Evolutionary conservation across 37 sponge, comb jelly and placozoan genomes (phyloP), one percentile per base, ranked within the genome.

Genomic region (Halisarca cf. caerulea): DNA sequence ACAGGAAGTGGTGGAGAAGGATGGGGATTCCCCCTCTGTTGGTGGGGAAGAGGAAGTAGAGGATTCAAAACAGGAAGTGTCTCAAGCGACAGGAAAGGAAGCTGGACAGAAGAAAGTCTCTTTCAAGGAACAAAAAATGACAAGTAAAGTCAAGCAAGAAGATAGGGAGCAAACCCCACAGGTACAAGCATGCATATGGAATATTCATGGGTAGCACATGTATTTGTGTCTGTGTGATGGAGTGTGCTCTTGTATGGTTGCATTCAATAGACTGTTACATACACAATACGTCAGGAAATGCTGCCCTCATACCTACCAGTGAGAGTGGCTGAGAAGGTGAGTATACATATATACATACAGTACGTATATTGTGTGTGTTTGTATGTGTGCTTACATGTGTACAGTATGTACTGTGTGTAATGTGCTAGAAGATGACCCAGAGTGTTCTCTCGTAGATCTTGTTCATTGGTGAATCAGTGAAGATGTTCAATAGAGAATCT

Each of bases 301-400:
- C 37, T 81, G 25, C 94, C 94, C 0, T 82, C 86, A n/a, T 93
- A 93, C 61, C n/a, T 93, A 6, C 90, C 94, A 9, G 25, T 85
- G 11, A 84, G 88, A 40, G 80, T 90, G 20, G 64, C 90, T 23
- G 90, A 93, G 54, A 93, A 93, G 85, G 94, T 90, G 39, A n/a
- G 44, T 27, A 15, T 62, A 30, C 15, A 15, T 23, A 62, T 23
- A 62, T 30, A 23, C 57, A 55, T 55, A 17, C 57, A 55, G 57
- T 55, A 55, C 57, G 17, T 55, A 55, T 55, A 55, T 5, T 32
- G 35, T 8, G 4, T 73, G 8, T 8, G 3, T 42, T n/a, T n/a
- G n/a, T n/a, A n/a, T 47, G 11, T 47, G 51, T 47, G 11, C 51
- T 6, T 47, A 47, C 51, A 47, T 47, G 51, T 47, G 51, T 47